Evolutionary conservation across 35 echinoderm and acorn worm species (phyloP).

Genomic region (Eucidaris tribuloides): DNA sequence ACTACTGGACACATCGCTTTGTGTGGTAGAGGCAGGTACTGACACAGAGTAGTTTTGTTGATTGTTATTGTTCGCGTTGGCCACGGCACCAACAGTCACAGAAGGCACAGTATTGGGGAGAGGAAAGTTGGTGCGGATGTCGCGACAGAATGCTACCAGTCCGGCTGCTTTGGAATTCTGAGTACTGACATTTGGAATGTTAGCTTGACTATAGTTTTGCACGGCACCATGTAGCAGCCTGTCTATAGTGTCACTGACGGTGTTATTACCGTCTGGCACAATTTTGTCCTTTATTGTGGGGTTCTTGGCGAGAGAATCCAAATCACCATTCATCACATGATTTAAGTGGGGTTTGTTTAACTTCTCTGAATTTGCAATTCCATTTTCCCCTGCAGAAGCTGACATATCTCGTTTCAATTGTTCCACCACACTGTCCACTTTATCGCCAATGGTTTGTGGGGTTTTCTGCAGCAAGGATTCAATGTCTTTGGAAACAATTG

Average conservation of each 20-base stretch:
- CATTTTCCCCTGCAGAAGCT: constrained; percentile 15
- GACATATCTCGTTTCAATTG: constrained; percentile 16
- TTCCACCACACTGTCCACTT: constrained; percentile 22
- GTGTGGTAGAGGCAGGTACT: not conserved
- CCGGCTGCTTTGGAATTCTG: not conserved
- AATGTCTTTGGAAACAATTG: constrained; percentile 21
- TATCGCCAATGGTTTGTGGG: constrained; percentile 28
- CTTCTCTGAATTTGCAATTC: constrained; percentile 6
- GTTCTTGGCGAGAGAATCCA: not conserved
- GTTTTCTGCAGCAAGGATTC: not conserved
- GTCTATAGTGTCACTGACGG: constrained; percentile 11
- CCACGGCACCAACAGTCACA: constrained; percentile 19
- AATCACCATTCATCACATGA: constrained; percentile 21
- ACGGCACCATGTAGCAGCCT: constrained; percentile 8
- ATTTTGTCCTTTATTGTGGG: not conserved
- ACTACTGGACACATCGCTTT: not conserved
- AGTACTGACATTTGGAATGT: constrained; percentile 33
- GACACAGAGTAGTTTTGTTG: constrained; percentile 3
- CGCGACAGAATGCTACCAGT: constrained; percentile 9
- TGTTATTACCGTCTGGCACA: constrained; percentile 8
- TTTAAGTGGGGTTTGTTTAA: constrained; percentile 1
- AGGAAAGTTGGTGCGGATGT: constrained; percentile 26
- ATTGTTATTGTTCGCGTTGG: constrained; percentile 21
- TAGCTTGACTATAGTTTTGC: constrained; percentile 20
- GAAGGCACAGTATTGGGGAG: constrained; percentile 23